Conservation (phyloP, 2,113 vertebrate species). For the Uria lomvia region DNA sequence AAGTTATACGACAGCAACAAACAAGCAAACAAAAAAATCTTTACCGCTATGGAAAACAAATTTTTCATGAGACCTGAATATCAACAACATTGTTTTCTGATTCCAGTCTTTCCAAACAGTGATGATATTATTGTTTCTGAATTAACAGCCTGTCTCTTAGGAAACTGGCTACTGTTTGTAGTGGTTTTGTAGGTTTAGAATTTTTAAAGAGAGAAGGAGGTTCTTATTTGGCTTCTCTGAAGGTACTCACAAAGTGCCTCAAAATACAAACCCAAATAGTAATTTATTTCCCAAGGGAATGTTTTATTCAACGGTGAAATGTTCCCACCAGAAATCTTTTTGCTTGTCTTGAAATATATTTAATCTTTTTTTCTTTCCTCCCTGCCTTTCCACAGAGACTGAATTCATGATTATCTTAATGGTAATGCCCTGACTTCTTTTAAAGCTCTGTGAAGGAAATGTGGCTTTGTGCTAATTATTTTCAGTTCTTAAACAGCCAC, state of each 20-base stretch:
- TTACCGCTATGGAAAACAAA: fast-evolving
- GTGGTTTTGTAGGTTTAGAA: neutral
- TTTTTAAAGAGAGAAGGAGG: neutral
- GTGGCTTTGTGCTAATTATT: slow-evolving; percentile 74
- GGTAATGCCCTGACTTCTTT: slow-evolving; percentile 63
- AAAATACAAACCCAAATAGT: slow-evolving; percentile 51
- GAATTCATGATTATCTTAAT: slow-evolving; percentile 69
- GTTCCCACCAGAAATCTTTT: slow-evolving; percentile 72
- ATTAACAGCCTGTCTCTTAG: neutral
- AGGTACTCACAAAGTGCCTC: slow-evolving; percentile 23
- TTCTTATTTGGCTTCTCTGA: slow-evolving; percentile 6
- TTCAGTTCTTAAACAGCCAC: slow-evolving; percentile 71
- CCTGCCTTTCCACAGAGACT: slow-evolving; percentile 57
- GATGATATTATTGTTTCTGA: neutral
- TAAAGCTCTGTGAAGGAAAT: slow-evolving; percentile 69
- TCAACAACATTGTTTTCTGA: neutral
- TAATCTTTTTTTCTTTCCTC: slow-evolving; percentile 37
- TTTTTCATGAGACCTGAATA: neutral
- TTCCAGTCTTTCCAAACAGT: neutral
- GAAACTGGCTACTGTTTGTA: neutral
- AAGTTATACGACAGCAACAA: neutral
- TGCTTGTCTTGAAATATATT: slow-evolving; percentile 70
- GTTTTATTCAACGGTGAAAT: slow-evolving; percentile 62
- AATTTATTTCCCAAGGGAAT: slow-evolving; percentile 62
- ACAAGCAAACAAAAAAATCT: neutral